A percentile compares a stretch with the other conserved stretches of the same genome.
These are phyloP conservation scores for Drosophila navojoa DNA, from an alignment of 1,140 invertebrate genomes.

Conservation along the genomic window DNA sequence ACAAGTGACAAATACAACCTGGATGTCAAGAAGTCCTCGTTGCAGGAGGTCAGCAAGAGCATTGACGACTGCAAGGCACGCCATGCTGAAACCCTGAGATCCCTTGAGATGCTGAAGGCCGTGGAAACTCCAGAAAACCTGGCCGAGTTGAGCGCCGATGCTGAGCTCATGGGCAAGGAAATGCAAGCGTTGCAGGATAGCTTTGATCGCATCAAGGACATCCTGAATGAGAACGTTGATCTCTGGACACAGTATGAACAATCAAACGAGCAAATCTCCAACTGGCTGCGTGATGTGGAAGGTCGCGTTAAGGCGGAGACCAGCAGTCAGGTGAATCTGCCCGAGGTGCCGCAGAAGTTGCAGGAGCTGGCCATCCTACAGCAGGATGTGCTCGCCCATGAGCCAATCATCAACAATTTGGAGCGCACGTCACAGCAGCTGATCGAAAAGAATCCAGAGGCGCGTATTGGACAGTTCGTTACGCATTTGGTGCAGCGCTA, in stretches of 20 bases:
- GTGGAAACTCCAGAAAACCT: slow-evolving; percentile 89
- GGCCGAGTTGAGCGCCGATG: slow-evolving; percentile 87
- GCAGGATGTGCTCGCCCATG: slow-evolving; percentile 87
- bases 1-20: slow-evolving; percentile 95
- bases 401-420: slow-evolving; percentile 88
- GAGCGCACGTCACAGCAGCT: slow-evolving; percentile 89
- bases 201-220: slow-evolving; percentile 88
- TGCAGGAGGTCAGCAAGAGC: slow-evolving; percentile 90
- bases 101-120: slow-evolving; percentile 87
- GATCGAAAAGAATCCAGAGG: slow-evolving; percentile 91
- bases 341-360: slow-evolving; percentile 89
- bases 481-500: slow-evolving; percentile 91
- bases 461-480: slow-evolving; percentile 91
- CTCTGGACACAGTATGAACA: slow-evolving; percentile 93
- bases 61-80: slow-evolving; percentile 88
- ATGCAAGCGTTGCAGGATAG: slow-evolving; percentile 88
- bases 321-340: slow-evolving; percentile 88
- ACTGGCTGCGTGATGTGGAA: slow-evolving; percentile 95
- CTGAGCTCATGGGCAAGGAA: slow-evolving; percentile 87
- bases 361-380: slow-evolving; percentile 87
- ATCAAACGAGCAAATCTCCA: slow-evolving; percentile 89
- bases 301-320: slow-evolving; percentile 90
- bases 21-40: slow-evolving; percentile 94
- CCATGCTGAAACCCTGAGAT: slow-evolving; percentile 88
- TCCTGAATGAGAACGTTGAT: slow-evolving; percentile 89